Percentiles rank a stretch among this genome's conserved stretches.
These are phyloP conservation scores for Mola mola DNA, from an alignment of 2,113 vertebrate species.

Conservation along the genomic window DNA sequence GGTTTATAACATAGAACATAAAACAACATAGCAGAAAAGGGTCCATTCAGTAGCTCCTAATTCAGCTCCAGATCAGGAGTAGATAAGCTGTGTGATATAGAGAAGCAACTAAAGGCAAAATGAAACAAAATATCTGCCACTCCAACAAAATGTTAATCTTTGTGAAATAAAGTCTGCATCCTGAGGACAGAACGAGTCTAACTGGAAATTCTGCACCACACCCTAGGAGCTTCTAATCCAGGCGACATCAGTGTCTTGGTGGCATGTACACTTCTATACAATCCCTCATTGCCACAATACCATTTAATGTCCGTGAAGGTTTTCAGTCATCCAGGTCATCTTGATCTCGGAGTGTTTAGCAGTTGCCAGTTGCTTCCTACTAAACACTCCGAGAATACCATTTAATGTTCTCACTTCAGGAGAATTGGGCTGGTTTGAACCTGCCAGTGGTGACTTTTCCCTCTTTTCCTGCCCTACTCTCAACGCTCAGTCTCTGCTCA, in stretches of 20 bases:
- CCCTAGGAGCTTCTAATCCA: slow-evolving; percentile 27
- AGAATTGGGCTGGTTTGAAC: slow-evolving; percentile 42
- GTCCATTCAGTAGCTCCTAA: too few species aligned
- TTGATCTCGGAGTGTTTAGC: too few species aligned
- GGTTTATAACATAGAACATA: too few species aligned
- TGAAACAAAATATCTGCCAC: too few species aligned
- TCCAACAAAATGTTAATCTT: not conserved
- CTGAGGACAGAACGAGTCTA: not conserved
- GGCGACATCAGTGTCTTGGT: slow-evolving; percentile 21
- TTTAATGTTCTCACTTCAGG: slow-evolving; percentile 44
- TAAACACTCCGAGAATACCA: slow-evolving; percentile 16
- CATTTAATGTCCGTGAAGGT: slow-evolving; percentile 48
- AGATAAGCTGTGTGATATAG: too few species aligned
- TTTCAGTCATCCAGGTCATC: too few species aligned
- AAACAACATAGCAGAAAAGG: too few species aligned
- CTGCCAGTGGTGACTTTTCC: slow-evolving; percentile 42
- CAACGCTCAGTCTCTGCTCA: slow-evolving; percentile 40
- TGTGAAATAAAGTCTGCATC: not conserved
- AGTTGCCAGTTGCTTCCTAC: too few species aligned
- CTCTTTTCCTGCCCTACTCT: slow-evolving; percentile 54
- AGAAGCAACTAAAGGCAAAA: too few species aligned
- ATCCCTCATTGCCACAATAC: slow-evolving; percentile 12
- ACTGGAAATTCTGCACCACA: slow-evolving; percentile 9
- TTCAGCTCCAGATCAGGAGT: too few species aligned
- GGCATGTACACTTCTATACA: slow-evolving; percentile 15